These are phyloP conservation scores for Dexiosoma caninum DNA, from an alignment of 2,888 invertebrate genomes.

Conservation along the genomic window DNA sequence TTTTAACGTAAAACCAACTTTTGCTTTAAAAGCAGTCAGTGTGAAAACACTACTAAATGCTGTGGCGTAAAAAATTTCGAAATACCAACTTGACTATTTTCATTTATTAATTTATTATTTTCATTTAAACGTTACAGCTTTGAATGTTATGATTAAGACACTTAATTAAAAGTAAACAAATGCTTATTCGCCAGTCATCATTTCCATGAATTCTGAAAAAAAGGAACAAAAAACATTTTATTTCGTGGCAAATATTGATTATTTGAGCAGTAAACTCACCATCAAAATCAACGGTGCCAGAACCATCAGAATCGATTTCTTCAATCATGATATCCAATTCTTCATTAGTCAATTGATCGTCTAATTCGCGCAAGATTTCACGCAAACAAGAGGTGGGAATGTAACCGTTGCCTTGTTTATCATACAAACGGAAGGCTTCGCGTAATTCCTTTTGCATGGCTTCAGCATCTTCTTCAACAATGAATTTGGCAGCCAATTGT, in stretches of 20 bases:
- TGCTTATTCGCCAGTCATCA: constrained; percentile 94
- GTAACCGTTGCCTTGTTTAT: constrained; percentile 98
- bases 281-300: constrained; percentile 99
- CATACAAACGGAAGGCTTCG: constrained; percentile 99
- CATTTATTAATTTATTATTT: constrained; percentile 5
- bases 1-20: too few species aligned
- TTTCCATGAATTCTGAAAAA: constrained; percentile 93
- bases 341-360: constrained; percentile 95
- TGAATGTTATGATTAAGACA: constrained; percentile 33
- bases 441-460: constrained; percentile 98
- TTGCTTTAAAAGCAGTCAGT: too few species aligned
- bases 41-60: too few species aligned
- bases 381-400: constrained; percentile 94
- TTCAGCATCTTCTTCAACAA: constrained; percentile 98
- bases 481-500: constrained; percentile 96
- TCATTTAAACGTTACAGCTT: constrained; percentile 2
- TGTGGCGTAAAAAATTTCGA: constrained; percentile 4
- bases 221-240: constrained; percentile 66
- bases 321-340: constrained; percentile 98
- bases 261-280: constrained; percentile 81
- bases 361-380: constrained; percentile 96
- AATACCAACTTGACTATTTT: constrained; percentile 42
- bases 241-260: neutral
- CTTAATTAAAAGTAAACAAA: constrained; percentile 12
- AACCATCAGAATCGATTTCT: constrained; percentile 98